These are phyloP conservation scores for Peromyscus aztecus DNA, from an alignment of 2,797 vertebrate genomes.

Conservation along the genomic window DNA sequence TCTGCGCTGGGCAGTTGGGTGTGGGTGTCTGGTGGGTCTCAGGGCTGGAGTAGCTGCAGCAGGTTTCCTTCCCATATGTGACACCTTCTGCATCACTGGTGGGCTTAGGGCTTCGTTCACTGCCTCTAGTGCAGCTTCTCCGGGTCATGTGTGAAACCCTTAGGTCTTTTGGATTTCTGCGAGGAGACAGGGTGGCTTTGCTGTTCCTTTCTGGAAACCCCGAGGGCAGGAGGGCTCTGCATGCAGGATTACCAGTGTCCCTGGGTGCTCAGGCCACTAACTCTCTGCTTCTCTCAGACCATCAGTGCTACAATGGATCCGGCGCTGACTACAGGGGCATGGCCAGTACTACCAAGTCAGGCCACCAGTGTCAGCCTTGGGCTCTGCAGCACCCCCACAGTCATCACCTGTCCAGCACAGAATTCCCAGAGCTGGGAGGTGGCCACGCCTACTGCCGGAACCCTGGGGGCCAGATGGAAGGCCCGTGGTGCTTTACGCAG, in stretches of 20 bases:
- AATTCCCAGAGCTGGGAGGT: constrained; percentile 94
- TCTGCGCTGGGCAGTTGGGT: no score
- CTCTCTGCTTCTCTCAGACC: constrained; percentile 87
- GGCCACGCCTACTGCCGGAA: constrained; percentile 97
- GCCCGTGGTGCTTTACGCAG: constrained; percentile 98
- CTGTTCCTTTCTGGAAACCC: not conserved
- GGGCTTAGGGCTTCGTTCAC: not conserved
- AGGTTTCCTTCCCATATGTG: not conserved
- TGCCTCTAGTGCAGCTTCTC: not conserved
- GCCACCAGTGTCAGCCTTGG: constrained; percentile 96
- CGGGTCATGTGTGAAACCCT: not conserved
- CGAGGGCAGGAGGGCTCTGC: no score
- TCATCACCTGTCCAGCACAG: constrained; percentile 91
- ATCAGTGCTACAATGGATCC: constrained; percentile 96
- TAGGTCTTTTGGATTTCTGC: not conserved
- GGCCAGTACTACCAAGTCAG: constrained; percentile 92
- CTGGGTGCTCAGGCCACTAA: not conserved
- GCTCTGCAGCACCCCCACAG: constrained; percentile 94
- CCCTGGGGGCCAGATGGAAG: constrained; percentile 96
- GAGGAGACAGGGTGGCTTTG: not conserved
- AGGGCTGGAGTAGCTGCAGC: not conserved
- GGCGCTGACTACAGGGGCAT: constrained; percentile 95
- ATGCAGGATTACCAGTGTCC: fast-evolving
- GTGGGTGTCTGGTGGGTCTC: not conserved
- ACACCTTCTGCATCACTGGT: not conserved